Base-by-base conservation (phyloP, 2,888 invertebrate genomes). In the Melieria omissa region DNA sequence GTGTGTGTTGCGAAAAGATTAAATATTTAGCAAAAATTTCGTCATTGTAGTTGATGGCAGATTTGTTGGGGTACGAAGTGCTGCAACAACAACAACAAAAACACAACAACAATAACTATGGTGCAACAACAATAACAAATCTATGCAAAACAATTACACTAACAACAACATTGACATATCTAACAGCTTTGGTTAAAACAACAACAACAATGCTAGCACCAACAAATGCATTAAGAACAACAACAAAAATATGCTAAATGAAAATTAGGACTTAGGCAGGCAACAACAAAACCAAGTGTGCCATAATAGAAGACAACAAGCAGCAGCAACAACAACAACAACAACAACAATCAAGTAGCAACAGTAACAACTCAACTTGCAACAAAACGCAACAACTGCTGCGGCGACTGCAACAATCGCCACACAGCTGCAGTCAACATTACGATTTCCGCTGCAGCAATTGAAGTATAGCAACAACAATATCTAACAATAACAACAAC, bases 261-360 rank as follows among this genome's bases (percentile, higher is more conserved):
- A 4, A 45, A 46, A 57, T 29, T 12, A 57, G 58, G 16, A 7
- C 52, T 52, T 52, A 29, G 49, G 29, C 29, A 29, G 29, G 1
- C 29, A 29, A 29, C 29, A 29, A 29, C 29, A 5, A 10, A 3
- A 9, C n/a, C 7, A 7, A 41, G 9, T 58, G 29, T 44, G 6
- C 4, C 45, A 1, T 29, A 29, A 29, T 29, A 29, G 29, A 29
- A 52, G 61, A 67, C 49, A 67, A 67, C 52, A 52, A 42, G 12
- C 67, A 60, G 60, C 57, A 60, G 52, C 42, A 47, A n/a, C 60
- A 67, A 67, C 45, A 66, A 58, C 16, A 55, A 58, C 54, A 58
- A 58, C 41, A 58, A 57, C 57, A 57, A 54, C 7, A 29, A 29
- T 6, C 16, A 57, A 57, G 29, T 29, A 29, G 29, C 29, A 29